Conservation (phyloP, 2,888 invertebrate species). For the Folsomia candida region DNA sequence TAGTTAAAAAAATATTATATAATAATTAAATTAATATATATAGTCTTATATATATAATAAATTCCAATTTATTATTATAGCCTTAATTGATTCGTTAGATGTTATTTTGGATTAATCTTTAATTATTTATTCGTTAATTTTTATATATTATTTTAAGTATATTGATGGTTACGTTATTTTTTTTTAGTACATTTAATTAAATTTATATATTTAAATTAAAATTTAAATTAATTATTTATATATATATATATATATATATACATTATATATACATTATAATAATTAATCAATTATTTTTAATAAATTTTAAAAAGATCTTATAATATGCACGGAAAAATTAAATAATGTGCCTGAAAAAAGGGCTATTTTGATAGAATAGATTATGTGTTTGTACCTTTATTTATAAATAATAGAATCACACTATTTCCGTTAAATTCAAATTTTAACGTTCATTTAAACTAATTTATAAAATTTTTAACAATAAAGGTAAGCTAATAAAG, state of each 20-base stretch:
- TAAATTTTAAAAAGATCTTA: slow-evolving; percentile 17
- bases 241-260: slow-evolving; percentile 13
- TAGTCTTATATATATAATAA: slow-evolving; percentile 41
- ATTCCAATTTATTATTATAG: slow-evolving; percentile 28
- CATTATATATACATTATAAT: no score
- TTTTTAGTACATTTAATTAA: background rate
- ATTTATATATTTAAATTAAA: slow-evolving; percentile 34
- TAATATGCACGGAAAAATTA: slow-evolving; percentile 31
- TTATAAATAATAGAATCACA: no score
- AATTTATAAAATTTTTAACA: no score
- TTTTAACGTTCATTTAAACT: slow-evolving; percentile 33
- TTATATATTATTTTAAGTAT: no score
- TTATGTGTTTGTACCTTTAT: no score
- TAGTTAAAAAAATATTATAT: slow-evolving; percentile 53
- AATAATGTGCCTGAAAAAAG: no score
- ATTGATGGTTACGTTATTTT: no score
- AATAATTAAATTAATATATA: slow-evolving; percentile 53
- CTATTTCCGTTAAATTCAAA: no score
- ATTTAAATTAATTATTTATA: slow-evolving; percentile 10
- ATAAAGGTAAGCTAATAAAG: slow-evolving; percentile 43
- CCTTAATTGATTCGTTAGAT: slow-evolving; percentile 26
- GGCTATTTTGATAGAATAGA: no score
- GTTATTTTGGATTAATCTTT: slow-evolving; percentile 41
- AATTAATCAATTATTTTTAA: slow-evolving; percentile 45
- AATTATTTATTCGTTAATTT: slow-evolving; percentile 46